Percentiles rank a stretch among this genome's conserved stretches.
These are phyloP conservation scores for Herpetotheres cachinnans DNA, from an alignment of 2,113 vertebrate species.

Conservation along the genomic window DNA sequence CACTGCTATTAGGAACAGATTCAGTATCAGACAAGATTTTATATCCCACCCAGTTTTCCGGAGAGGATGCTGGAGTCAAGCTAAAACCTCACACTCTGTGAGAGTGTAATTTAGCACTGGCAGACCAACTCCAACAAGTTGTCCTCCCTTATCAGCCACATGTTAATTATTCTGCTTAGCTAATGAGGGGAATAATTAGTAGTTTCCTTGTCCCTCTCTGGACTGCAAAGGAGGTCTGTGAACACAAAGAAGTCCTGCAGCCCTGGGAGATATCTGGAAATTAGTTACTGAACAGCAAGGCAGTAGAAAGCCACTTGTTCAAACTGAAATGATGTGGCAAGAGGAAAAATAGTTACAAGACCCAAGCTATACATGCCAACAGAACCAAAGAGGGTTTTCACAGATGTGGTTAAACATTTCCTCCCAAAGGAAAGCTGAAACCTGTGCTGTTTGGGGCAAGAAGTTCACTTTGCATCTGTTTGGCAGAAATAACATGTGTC, in stretches of 20 bases:
- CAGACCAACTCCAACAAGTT: neutral
- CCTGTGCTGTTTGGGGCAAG: neutral
- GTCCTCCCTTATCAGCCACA: neutral
- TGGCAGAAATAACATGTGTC: neutral
- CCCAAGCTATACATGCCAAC: neutral
- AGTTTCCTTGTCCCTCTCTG: neutral
- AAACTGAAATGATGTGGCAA: neutral
- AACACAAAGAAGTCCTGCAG: neutral
- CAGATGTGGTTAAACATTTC: neutral
- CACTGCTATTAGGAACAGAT: neutral
- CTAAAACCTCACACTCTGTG: neutral
- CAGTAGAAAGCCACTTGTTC: neutral
- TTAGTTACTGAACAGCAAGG: neutral
- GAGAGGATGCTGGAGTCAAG: neutral
- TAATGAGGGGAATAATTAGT: neutral
- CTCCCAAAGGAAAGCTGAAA: neutral
- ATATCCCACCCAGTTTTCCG: neutral
- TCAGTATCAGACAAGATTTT: neutral
- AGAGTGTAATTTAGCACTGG: neutral
- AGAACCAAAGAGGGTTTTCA: neutral
- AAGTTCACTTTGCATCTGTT: constrained; percentile 10
- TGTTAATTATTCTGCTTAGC: neutral
- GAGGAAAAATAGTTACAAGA: neutral
- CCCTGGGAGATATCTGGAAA: neutral
- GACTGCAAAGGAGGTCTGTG: neutral